Evolutionary conservation across 2,888 invertebrate species (phyloP).

Genomic region (Mythimna impura): DNA sequence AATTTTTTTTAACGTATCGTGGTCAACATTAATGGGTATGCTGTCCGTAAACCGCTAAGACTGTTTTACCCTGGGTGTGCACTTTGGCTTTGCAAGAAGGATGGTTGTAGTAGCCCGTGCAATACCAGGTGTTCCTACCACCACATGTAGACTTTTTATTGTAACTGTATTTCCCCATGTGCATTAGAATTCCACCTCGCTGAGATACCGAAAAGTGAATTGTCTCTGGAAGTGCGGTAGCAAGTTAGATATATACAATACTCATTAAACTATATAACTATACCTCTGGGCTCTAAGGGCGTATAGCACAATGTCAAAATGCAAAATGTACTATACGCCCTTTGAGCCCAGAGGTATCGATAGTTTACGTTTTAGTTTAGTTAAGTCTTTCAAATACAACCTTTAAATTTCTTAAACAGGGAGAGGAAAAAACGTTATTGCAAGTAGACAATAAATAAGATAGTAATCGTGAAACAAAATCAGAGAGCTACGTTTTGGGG

Average conservation of each 20-base stretch:
- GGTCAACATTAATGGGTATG: constrained; percentile 48
- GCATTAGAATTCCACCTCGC: constrained; percentile 72
- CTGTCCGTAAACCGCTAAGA: constrained; percentile 39
- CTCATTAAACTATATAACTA: background rate
- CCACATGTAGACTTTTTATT: constrained; percentile 62
- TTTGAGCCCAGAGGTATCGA: too few species aligned
- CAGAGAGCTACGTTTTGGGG: background rate
- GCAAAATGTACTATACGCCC: too few species aligned
- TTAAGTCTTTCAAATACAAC: background rate
- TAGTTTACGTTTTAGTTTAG: too few species aligned
- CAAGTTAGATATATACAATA: constrained; percentile 28
- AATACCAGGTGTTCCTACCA: constrained; percentile 68
- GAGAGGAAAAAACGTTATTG: background rate
- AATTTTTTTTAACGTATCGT: background rate
- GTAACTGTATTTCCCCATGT: constrained; percentile 68
- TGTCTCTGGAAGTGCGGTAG: constrained; percentile 42
- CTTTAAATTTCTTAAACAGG: background rate
- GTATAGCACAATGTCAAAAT: too few species aligned
- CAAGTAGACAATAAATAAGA: background rate
- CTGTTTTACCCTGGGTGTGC: constrained; percentile 47
- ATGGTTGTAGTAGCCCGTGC: constrained; percentile 67
- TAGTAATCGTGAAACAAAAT: background rate
- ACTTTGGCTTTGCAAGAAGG: constrained; percentile 67
- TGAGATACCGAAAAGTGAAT: constrained; percentile 66
- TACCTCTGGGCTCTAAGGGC: too few species aligned